Percentiles rank a stretch among this genome's conserved stretches.
These are phyloP conservation scores for Chionomys nivalis DNA, from an alignment of 2,113 vertebrate species.

Conservation along the genomic window DNA sequence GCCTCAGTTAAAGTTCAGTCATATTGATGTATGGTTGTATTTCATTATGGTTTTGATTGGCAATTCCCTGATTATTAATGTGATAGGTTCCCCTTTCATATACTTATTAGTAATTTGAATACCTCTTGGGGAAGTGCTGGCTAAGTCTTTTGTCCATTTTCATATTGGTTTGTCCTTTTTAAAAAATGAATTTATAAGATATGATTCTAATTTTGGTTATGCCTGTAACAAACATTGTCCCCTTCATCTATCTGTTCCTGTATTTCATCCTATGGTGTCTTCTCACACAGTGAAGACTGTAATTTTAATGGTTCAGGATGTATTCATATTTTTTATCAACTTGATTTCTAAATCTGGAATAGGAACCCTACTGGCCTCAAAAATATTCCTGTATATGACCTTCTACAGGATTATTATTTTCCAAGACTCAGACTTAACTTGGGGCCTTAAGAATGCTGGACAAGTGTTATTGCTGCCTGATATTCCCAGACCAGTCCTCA, in stretches of 20 bases:
- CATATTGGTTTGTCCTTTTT: neutral
- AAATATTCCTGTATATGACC: neutral
- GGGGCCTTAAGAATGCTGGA: neutral
- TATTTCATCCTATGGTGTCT: neutral
- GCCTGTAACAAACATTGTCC: neutral
- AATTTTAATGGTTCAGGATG: neutral
- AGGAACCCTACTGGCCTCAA: neutral
- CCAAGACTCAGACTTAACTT: neutral
- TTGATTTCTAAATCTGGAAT: neutral
- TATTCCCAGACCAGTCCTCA: neutral
- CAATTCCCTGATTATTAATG: neutral
- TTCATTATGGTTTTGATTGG: neutral
- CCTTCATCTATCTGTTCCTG: too few species aligned
- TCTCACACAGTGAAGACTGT: neutral
- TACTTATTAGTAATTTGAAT: neutral
- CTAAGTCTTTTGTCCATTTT: neutral
- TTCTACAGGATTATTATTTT: neutral
- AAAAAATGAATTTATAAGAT: neutral
- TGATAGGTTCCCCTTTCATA: neutral
- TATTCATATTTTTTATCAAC: neutral
- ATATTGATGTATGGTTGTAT: neutral
- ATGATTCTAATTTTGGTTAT: neutral
- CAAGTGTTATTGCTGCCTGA: neutral
- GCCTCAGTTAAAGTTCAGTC: neutral
- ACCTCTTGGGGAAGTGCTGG: neutral